Base-by-base conservation (phyloP, 2,888 invertebrate species). In the Folsomia manolachei region DNA sequence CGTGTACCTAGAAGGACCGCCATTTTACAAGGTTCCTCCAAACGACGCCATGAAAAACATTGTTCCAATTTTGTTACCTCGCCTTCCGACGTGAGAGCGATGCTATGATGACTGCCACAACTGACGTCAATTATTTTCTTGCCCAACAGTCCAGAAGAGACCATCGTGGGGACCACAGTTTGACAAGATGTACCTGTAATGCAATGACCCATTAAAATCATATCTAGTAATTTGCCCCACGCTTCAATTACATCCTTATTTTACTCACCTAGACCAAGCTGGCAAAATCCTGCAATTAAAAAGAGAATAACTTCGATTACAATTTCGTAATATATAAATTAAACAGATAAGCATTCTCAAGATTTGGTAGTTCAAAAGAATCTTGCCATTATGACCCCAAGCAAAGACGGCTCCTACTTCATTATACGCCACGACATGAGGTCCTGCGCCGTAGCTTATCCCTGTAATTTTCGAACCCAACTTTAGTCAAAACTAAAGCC, bases 51-150 rank as follows among this genome's bases (percentile, higher is more conserved):
- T n/a, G n/a, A n/a, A n/a, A n/a, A n/a, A n/a, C n/a, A n/a, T n/a
- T n/a, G n/a, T n/a, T n/a, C n/a, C n/a, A n/a, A n/a, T n/a, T n/a
- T n/a, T n/a, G n/a, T n/a, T n/a, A 88, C 88, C 83, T 88, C 87
- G 71, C 88, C 88, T 27, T 87, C 86, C 25, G 82, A 82, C 1
- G 88, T 87, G 0, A 88, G 82, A 21, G 86, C 88, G 76, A 88
- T 80, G 1, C 87, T 87, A 82, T 88, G 88, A 82, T 88, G 87
- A 79, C 86, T 86, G 21, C 88, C 89, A 82, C 88, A 88, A 0
- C 88, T 86, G 19, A 89, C 83, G 75, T 86, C 84, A 7, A 84
- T 82, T 1, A 88, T 85, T 64, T 85, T 82, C 79, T 86, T 85
- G 1, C 85, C 85, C 11, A 82, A 81, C 11, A 88, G 80, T 81